phyloP scores from a whole-genome alignment of 2,113 vertebrate genomes.

The Oreotragus oreotragus region DNA sequence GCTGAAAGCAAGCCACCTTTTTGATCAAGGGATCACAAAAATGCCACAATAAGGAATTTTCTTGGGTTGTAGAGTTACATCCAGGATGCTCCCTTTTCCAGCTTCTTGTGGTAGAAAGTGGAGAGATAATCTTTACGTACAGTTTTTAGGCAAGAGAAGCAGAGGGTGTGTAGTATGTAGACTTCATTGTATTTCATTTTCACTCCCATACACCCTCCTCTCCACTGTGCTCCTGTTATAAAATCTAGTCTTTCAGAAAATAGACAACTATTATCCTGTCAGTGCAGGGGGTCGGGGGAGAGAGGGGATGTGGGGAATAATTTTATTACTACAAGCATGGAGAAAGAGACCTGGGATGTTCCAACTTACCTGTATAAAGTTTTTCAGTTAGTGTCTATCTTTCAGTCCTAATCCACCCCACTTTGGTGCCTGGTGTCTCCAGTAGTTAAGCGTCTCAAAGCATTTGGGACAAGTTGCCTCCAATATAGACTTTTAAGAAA shows the following conservation, averaged over 20 bases:
- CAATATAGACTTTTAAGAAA: neutral
- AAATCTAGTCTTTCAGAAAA: neutral
- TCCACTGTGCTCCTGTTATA: neutral
- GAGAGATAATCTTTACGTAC: neutral
- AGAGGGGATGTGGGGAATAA: neutral
- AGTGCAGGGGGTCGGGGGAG: fast-evolving
- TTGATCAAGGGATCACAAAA: neutral
- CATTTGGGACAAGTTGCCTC: neutral
- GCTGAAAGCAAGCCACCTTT: neutral
- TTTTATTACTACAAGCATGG: neutral
- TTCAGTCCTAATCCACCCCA: neutral
- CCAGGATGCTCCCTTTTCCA: neutral
- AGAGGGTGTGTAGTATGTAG: neutral
- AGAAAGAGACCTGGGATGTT: neutral
- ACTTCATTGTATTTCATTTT: neutral
- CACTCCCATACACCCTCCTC: neutral
- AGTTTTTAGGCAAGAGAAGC: neutral
- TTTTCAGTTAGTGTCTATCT: neutral
- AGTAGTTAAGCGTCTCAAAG: neutral
- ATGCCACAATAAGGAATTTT: neutral
- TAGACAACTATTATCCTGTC: neutral
- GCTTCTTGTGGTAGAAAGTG: neutral
- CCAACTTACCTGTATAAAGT: neutral
- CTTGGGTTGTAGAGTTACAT: neutral
- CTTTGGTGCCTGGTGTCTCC: neutral